Conservation (phyloP, 2,888 invertebrate species). For the Amphipyra tragopoginis region DNA sequence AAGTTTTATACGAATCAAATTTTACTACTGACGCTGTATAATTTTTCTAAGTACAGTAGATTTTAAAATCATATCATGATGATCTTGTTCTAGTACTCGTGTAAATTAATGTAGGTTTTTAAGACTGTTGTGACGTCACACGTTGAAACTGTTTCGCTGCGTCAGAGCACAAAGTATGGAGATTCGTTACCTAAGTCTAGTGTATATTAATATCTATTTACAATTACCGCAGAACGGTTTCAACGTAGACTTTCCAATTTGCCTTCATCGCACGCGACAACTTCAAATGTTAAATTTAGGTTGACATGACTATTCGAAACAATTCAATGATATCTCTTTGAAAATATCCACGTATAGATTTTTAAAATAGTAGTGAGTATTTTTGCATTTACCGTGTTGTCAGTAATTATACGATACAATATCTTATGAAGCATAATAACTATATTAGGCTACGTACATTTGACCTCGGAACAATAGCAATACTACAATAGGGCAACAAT, state of each 20-base stretch:
- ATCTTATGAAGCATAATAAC: constrained; percentile 72
- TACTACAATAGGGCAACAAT: constrained; percentile 58
- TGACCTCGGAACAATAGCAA: constrained; percentile 62
- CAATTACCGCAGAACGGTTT: constrained; percentile 34
- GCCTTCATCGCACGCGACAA: constrained; percentile 61
- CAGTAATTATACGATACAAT: constrained; percentile 55
- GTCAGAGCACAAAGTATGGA: constrained; percentile 64
- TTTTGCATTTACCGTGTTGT: constrained; percentile 72
- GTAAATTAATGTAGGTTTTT: constrained; percentile 75
- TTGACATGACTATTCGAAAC: constrained; percentile 52
- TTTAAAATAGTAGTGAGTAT: constrained; percentile 62
- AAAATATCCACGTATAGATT: constrained; percentile 45
- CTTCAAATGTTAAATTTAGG: constrained; percentile 56
- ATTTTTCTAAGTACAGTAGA: constrained; percentile 86
- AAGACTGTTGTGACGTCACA: constrained; percentile 65
- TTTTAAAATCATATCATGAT: constrained; percentile 84
- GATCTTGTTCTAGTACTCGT: constrained; percentile 76
- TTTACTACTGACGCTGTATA: constrained; percentile 84
- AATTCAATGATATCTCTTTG: constrained; percentile 44
- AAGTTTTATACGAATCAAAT: constrained; percentile 86
- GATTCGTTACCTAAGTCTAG: constrained; percentile 57
- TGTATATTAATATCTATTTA: constrained; percentile 46
- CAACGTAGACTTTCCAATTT: constrained; percentile 56
- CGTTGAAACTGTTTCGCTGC: constrained; percentile 56
- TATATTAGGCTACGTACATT: constrained; percentile 55